Conservation (phyloP, 2,113 vertebrate genomes). For the Cepphus grylle region DNA sequence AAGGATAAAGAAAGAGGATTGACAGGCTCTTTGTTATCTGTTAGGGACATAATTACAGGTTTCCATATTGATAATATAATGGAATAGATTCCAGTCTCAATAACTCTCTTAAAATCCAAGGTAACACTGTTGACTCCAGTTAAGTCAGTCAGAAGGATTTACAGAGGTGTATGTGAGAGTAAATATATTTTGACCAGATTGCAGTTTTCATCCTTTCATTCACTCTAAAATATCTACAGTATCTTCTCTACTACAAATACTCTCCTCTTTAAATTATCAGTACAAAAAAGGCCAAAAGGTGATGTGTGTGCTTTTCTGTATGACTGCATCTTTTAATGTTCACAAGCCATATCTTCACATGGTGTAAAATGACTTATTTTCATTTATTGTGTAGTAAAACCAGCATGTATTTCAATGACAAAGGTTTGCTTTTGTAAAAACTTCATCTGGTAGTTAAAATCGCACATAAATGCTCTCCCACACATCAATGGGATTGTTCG, state of each 20-base stretch:
- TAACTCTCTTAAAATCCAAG: constrained; percentile 2
- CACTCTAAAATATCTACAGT: background rate
- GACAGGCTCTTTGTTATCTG: constrained; percentile 11
- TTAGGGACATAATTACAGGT: background rate
- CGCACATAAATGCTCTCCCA: background rate
- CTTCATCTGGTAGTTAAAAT: background rate
- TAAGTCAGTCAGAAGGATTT: background rate
- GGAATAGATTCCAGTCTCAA: background rate
- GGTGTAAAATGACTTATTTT: background rate
- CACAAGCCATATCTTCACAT: accelerated
- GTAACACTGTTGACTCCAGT: background rate
- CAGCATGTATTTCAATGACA: background rate
- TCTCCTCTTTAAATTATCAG: background rate
- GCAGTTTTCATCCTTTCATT: background rate
- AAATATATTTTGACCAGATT: background rate
- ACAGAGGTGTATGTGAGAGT: background rate
- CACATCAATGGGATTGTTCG: background rate
- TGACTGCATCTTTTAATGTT: background rate
- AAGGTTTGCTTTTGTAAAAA: constrained; percentile 12
- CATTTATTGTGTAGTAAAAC: background rate
- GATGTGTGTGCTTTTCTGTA: background rate
- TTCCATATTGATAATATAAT: constrained; percentile 16
- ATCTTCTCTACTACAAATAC: background rate
- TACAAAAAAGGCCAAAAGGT: background rate
- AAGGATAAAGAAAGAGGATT: constrained; percentile 25